Conservation (phyloP, 1,140 invertebrate genomes). For the Drosophila hydei region DNA sequence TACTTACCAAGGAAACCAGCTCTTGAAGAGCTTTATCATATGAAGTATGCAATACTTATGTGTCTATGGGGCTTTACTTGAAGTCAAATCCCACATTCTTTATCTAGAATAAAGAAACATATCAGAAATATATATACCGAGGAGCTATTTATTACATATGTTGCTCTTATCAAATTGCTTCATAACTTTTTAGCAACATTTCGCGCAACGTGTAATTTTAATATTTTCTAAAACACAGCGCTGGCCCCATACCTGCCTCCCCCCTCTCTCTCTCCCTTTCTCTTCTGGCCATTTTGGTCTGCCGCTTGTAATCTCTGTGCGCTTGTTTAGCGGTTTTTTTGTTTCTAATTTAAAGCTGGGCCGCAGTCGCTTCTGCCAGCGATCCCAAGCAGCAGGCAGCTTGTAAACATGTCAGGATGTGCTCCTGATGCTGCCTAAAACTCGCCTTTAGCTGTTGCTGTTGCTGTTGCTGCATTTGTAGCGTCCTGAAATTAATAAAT, state of each 20-base stretch:
- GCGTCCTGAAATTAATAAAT: constrained; percentile 79
- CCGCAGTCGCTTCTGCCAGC: constrained; percentile 13
- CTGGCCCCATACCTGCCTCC: neutral
- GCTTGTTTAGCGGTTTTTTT: constrained; percentile 62
- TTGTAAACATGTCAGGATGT: constrained; percentile 61
- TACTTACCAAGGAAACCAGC: too few relatives aligned
- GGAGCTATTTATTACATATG: too few relatives aligned
- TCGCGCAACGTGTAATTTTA: constrained; percentile 14
- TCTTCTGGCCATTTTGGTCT: constrained; percentile 9
- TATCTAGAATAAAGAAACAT: too few relatives aligned
- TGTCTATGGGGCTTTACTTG: too few relatives aligned
- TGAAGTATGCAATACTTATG: too few relatives aligned
- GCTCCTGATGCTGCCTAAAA: constrained; percentile 7
- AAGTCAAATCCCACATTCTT: too few relatives aligned
- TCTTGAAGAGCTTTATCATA: too few relatives aligned
- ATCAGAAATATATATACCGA: too few relatives aligned
- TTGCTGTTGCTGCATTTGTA: constrained; percentile 19
- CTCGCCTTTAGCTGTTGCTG: constrained; percentile 4
- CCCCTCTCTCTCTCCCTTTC: neutral
- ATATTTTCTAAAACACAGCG: constrained; percentile 15
- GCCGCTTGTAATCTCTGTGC: constrained; percentile 50
- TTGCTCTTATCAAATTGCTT: constrained; percentile 3
- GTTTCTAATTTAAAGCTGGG: constrained; percentile 32
- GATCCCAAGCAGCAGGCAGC: constrained; percentile 41
- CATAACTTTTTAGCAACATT: constrained; percentile 3